Conservation (phyloP, 2,113 vertebrate genomes). For the Amia ocellicauda region DNA sequence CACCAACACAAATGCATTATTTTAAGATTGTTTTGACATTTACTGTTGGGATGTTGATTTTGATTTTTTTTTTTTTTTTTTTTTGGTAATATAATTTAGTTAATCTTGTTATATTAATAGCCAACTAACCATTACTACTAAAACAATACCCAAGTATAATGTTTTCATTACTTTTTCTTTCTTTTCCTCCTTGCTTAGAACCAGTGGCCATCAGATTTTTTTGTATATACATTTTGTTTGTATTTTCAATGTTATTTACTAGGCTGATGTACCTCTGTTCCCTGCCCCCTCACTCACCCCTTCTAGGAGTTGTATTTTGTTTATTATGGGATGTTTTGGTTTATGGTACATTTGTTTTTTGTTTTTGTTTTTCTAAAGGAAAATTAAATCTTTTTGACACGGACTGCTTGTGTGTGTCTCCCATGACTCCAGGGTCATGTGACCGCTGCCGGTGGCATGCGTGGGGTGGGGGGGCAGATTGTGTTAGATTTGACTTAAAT, state of each 20-base stretch:
- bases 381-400: conserved; percentile 62
- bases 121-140: conserved; percentile 57
- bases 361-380: conserved; percentile 49
- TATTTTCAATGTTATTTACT: conserved; percentile 41
- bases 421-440: not conserved
- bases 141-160: conserved; percentile 44
- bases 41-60: conserved; percentile 6
- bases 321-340: conserved; percentile 49
- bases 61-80: not conserved
- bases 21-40: conserved; percentile 8
- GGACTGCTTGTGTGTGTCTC: conserved; percentile 1
- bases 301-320: conserved; percentile 41
- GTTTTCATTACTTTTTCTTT: conserved; percentile 43
- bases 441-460: too few species aligned
- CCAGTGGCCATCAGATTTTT: conserved; percentile 47
- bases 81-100: conserved; percentile 51
- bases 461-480: too few species aligned
- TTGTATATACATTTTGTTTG: conserved; percentile 32
- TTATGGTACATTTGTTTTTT: conserved; percentile 47
- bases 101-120: conserved; percentile 49
- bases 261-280: conserved; percentile 35
- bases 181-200: conserved; percentile 40
- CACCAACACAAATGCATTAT: too few species aligned
- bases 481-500: too few species aligned
- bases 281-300: too few species aligned